These are phyloP conservation scores for Oncorhynchus masou DNA, from an alignment of 2,113 vertebrate genomes.

Conservation along the genomic window DNA sequence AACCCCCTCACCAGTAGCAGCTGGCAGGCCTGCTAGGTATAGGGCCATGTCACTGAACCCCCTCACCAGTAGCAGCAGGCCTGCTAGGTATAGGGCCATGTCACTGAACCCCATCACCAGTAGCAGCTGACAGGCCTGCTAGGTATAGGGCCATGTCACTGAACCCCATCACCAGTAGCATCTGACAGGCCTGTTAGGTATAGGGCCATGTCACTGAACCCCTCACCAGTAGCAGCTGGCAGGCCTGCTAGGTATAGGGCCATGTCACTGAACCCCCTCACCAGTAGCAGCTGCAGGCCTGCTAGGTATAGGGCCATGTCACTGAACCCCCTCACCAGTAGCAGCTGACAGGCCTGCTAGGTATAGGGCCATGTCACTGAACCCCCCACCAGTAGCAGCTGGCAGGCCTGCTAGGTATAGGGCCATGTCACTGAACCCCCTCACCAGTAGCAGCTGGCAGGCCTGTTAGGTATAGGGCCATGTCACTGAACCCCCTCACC, in stretches of 20 bases:
- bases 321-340: conserved; percentile 28
- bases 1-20: too few relatives aligned
- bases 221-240: conserved; percentile 37
- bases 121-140: too few relatives aligned
- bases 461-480: conserved; percentile 34
- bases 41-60: too few relatives aligned
- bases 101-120: conserved; percentile 16
- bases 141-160: too few relatives aligned
- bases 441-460: conserved; percentile 39
- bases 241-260: conserved; percentile 34
- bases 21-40: too few relatives aligned
- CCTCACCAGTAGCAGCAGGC: conserved; percentile 31
- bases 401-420: conserved; percentile 33
- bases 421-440: conserved; percentile 35
- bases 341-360: conserved; percentile 38
- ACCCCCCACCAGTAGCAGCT: conserved; percentile 31
- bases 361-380: conserved; percentile 40
- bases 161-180: conserved; percentile 24
- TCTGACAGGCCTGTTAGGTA: conserved; percentile 35
- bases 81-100: conserved; percentile 36
- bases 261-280: conserved; percentile 29
- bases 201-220: conserved; percentile 39
- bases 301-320: conserved; percentile 39
- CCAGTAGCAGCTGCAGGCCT: conserved; percentile 41
- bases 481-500: conserved; percentile 30